Conservation (phyloP, 2,888 invertebrate genomes). For the Augochlorella aurata region DNA sequence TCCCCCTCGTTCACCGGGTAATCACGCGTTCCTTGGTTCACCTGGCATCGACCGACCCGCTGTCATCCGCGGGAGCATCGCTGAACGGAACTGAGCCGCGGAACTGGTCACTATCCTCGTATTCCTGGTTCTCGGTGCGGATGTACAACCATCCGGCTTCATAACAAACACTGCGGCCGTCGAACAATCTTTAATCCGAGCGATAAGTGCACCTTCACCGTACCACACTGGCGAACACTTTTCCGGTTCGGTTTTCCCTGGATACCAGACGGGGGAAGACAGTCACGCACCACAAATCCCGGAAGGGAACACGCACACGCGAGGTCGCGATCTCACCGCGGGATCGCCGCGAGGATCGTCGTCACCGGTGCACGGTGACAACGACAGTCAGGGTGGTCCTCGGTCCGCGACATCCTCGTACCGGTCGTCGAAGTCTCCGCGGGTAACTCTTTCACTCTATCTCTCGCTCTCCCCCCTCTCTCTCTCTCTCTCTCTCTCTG, state of each 20-base stretch:
- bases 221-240: neutral
- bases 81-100: constrained; percentile 24
- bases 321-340: constrained; percentile 52
- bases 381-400: constrained; percentile 70
- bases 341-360: constrained; percentile 56
- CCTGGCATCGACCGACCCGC: constrained; percentile 19
- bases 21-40: constrained; percentile 43
- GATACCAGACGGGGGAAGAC: neutral
- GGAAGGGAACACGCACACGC: constrained; percentile 11
- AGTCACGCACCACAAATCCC: neutral
- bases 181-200: neutral
- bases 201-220: neutral
- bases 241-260: neutral
- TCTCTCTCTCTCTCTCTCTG: too few species aligned
- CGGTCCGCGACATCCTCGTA: constrained; percentile 66
- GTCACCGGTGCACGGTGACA: constrained; percentile 65
- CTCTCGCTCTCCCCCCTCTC: too few species aligned
- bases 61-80: constrained; percentile 44
- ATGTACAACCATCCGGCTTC: neutral
- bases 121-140: constrained; percentile 12
- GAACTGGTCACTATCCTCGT: constrained; percentile 14
- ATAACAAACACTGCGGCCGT: neutral
- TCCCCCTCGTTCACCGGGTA: constrained; percentile 12
- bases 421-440: constrained; percentile 69
- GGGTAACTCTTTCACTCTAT: neutral